Base-by-base conservation (phyloP, 2,797 vertebrate genomes). In the Xyrichtys novacula region DNA sequence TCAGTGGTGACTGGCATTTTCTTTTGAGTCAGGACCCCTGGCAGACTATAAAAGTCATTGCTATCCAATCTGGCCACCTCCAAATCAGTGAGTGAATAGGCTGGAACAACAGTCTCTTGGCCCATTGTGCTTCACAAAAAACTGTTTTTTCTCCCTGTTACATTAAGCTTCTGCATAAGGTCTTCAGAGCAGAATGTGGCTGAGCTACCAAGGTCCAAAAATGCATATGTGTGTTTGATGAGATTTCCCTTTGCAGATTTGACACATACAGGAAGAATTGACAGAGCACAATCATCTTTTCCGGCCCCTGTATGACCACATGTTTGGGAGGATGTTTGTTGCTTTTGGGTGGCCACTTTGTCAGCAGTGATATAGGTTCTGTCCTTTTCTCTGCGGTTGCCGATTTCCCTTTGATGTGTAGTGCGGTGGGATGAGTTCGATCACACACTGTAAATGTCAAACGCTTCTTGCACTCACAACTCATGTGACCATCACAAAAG, bases 221-320 rank as follows among this genome's bases (percentile, higher is more conserved):
- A 59, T 0, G 29, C 25, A 40, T 40, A 29, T 0, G 26, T 42
- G 17, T 17, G 1, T 5, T 22, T 22, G 1, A 31, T 7, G 1
- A 7, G 31, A 3, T 31, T 31, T 7, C n/a, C 46, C 5, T 29
- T 38, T 3, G 9, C 28, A 17, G 16, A 5, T 19, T 47, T 65
- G 11, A 58, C 46, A 12, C 49, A 1, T 26, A 26, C n/a, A n/a
- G 39, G 17, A 1, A 40, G 17, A 19, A 40, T n/a, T 1, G 38
- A 40, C 16, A 40, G 6, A 1, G 25, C 19, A 22, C 65, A 46
- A 0, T 6, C 1, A 7, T 55, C 22, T 9, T 38, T 42, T 14
- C 67, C 36, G 7, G 55, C 55, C 49, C 61, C 66, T 52, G 36
- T 71, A 48, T 71, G 50, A 5, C 31, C 20, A 65, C 49, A 39